Evolutionary conservation across 2,888 invertebrate genomes (phyloP).

Genomic region (Lamproptera curius): DNA sequence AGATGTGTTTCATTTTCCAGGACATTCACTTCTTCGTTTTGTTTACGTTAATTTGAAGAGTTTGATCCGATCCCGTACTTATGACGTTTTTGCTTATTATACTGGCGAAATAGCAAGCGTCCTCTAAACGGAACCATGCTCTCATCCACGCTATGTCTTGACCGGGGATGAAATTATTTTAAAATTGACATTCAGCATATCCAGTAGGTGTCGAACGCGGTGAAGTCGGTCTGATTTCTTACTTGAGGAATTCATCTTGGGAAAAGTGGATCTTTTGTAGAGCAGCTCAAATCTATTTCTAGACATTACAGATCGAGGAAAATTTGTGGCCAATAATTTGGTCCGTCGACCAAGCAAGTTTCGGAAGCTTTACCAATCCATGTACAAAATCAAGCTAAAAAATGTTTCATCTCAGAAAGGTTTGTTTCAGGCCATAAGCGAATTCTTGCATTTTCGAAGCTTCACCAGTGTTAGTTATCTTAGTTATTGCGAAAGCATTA

Average conservation of each 20-base stretch:
- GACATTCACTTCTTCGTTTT: conserved; percentile 26
- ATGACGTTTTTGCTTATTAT: too few relatives aligned
- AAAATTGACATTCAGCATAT: conserved; percentile 33
- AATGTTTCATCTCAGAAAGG: conserved; percentile 32
- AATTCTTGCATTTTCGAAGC: conserved; percentile 27
- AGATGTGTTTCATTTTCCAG: too few relatives aligned
- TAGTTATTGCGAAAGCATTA: conserved; percentile 28
- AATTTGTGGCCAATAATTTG: conserved; percentile 24
- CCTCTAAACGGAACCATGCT: too few relatives aligned
- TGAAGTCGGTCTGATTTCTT: too few relatives aligned
- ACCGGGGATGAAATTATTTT: conserved; percentile 26
- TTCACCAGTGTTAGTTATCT: conserved; percentile 23
- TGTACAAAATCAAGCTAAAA: conserved; percentile 33
- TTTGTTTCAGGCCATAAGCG: conserved; percentile 30
- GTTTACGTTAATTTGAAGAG: conserved; percentile 35
- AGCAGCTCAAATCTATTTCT: conserved; percentile 37
- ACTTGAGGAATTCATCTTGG: conserved; percentile 27
- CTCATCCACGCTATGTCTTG: conserved; percentile 34
- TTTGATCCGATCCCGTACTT: conserved; percentile 31
- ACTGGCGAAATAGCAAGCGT: too few relatives aligned
- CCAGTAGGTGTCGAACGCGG: too few relatives aligned
- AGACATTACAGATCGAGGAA: conserved; percentile 25
- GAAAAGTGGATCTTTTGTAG: conserved; percentile 34
- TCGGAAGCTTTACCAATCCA: conserved; percentile 33
- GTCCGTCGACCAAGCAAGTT: conserved; percentile 34